phyloP scores from a whole-genome alignment of 2,797 vertebrate genomes.

The Bufotes viridis region DNA sequence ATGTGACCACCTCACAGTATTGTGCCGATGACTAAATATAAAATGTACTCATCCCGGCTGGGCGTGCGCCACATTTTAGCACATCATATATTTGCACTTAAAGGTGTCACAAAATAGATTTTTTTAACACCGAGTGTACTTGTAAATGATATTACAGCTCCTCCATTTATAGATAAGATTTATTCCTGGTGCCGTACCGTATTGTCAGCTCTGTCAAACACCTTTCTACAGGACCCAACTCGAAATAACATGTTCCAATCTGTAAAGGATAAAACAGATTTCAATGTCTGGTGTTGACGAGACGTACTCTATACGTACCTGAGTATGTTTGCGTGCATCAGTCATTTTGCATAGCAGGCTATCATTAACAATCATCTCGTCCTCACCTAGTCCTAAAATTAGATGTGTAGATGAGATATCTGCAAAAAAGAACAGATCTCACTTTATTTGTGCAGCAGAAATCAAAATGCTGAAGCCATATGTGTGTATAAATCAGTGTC shows the following conservation, averaged over 20 bases:
- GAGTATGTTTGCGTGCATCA: not conserved
- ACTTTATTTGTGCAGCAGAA: not conserved
- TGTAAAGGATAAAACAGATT: not conserved
- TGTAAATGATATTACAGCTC: constrained; percentile 31
- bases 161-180: constrained; percentile 28
- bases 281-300: not conserved
- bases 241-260: constrained; percentile 1
- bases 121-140: constrained; percentile 40
- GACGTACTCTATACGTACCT: not conserved
- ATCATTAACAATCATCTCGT: not conserved
- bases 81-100: constrained; percentile 3
- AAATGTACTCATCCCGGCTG: not conserved
- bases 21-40: constrained; percentile 5
- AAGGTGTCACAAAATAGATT: constrained; percentile 26
- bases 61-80: constrained; percentile 8
- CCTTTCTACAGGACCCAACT: constrained; percentile 4
- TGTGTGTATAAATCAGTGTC: not conserved
- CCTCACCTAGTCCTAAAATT: constrained; percentile 12
- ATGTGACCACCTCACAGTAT: not conserved
- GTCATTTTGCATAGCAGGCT: not conserved
- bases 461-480: constrained; percentile 9
- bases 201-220: constrained; percentile 52
- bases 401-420: not conserved
- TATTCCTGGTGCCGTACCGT: constrained; percentile 13
- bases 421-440: not conserved